Evolutionary conservation across 2,113 vertebrate genomes (phyloP).

Genomic region (Sterna hirundo): DNA sequence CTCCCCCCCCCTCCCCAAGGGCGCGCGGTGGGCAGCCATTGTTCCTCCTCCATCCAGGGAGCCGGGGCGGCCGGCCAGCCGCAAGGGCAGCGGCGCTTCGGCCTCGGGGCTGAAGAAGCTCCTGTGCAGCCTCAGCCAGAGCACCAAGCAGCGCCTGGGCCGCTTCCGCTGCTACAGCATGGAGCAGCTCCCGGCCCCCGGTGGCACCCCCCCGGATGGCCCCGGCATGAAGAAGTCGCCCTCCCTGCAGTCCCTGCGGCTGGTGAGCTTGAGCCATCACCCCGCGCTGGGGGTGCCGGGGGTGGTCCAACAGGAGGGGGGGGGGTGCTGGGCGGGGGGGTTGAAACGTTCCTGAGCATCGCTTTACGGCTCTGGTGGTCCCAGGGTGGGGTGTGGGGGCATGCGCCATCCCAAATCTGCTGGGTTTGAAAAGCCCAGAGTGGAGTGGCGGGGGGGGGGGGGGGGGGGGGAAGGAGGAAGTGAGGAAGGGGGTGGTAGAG

Average conservation of each 20-base stretch:
- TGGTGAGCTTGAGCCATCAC: constrained; percentile 74
- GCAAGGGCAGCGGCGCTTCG: constrained; percentile 44
- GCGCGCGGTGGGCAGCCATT: rapidly evolving
- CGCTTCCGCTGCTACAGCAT: constrained; percentile 82
- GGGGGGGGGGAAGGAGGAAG: background rate
- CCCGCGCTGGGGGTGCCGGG: too few relatives aligned
- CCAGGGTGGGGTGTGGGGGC: rapidly evolving
- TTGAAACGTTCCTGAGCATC: background rate
- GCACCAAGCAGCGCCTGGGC: constrained; percentile 80
- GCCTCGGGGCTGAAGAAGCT: constrained; percentile 76
- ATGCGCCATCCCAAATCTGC: background rate
- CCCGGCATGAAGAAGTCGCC: constrained; percentile 81
- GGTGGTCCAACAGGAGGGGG: too few relatives aligned
- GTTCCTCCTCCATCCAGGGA: background rate
- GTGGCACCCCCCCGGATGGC: background rate
- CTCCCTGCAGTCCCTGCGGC: constrained; percentile 85
- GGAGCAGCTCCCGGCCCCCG: constrained; percentile 72
- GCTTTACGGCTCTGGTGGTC: background rate
- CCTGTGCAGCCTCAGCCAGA: constrained; percentile 81
- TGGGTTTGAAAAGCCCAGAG: background rate
- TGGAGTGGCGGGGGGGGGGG: too few relatives aligned
- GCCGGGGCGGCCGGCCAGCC: background rate
- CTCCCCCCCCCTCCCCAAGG: background rate
- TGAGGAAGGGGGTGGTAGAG: rapidly evolving
- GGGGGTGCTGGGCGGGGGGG: background rate